Percentiles rank a stretch among this genome's conserved stretches.
Evolutionary conservation across 2,797 vertebrate genomes (phyloP).

Genomic region (Echeneis naucrates): DNA sequence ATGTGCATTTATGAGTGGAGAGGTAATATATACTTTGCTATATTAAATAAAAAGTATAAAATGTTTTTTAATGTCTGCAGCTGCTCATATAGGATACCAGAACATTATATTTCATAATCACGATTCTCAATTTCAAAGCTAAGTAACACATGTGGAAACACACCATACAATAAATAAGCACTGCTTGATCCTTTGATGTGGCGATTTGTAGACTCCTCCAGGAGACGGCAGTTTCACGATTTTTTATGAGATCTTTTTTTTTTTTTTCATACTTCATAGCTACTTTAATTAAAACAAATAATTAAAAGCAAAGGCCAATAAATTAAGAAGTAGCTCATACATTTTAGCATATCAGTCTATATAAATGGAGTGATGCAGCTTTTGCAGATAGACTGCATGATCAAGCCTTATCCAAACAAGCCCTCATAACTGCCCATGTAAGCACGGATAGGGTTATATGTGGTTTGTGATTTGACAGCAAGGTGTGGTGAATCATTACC

Average conservation of each 20-base stretch:
- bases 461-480: constrained; percentile 7
- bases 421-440: not conserved
- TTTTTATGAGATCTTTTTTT: constrained; percentile 17
- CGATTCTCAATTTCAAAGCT: not conserved
- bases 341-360: not conserved
- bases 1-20: not conserved
- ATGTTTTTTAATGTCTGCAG: too few species aligned
- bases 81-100: not conserved
- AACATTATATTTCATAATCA: not conserved
- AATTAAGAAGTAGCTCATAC: constrained; percentile 2
- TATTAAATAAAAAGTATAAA: too few species aligned
- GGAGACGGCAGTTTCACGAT: constrained; percentile 9
- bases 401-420: not conserved
- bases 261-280: constrained; percentile 9
- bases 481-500: constrained; percentile 51
- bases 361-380: not conserved
- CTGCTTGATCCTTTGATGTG: not conserved
- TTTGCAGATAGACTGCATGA: not conserved
- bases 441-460: not conserved
- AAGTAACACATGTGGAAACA: not conserved
- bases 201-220: constrained; percentile 9
- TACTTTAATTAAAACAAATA: constrained; percentile 21
- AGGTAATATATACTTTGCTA: too few species aligned
- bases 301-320: constrained; percentile 13
- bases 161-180: not conserved